phyloP scores from a whole-genome alignment of 2,888 invertebrate species.

The Parelbella ahira region DNA sequence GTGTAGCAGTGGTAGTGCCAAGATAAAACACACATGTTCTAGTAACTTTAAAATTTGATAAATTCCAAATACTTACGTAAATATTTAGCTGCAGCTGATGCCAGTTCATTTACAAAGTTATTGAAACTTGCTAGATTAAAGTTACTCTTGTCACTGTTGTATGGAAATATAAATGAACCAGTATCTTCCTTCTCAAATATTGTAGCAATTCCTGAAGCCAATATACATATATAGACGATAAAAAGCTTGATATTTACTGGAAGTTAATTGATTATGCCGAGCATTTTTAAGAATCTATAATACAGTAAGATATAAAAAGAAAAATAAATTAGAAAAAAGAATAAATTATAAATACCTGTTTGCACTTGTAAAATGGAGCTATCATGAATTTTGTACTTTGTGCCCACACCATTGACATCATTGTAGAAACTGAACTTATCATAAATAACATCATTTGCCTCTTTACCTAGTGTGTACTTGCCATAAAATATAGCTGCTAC shows the following conservation, averaged over 20 bases:
- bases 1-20: no score
- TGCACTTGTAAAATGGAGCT: constrained; percentile 56
- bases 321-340: constrained; percentile 1
- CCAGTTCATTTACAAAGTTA: constrained; percentile 55
- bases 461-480: constrained; percentile 7
- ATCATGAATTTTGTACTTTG: constrained; percentile 54
- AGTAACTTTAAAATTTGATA: no score
- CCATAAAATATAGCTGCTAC: not conserved
- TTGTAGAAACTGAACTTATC: constrained; percentile 50
- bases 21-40: no score
- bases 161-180: constrained; percentile 66
- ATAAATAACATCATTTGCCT: constrained; percentile 33
- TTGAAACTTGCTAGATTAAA: constrained; percentile 47
- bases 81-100: constrained; percentile 53
- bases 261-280: no score
- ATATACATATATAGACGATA: no score
- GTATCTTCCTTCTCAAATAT: constrained; percentile 59
- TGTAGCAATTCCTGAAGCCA: constrained; percentile 62
- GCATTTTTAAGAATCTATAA: no score
- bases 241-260: no score
- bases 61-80: constrained; percentile 56
- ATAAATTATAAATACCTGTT: constrained; percentile 46
- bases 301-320: no score
- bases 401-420: constrained; percentile 50
- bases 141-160: constrained; percentile 47